Base-by-base conservation (phyloP, 2,888 invertebrate species). In the Pterobdella sp. region DNA sequence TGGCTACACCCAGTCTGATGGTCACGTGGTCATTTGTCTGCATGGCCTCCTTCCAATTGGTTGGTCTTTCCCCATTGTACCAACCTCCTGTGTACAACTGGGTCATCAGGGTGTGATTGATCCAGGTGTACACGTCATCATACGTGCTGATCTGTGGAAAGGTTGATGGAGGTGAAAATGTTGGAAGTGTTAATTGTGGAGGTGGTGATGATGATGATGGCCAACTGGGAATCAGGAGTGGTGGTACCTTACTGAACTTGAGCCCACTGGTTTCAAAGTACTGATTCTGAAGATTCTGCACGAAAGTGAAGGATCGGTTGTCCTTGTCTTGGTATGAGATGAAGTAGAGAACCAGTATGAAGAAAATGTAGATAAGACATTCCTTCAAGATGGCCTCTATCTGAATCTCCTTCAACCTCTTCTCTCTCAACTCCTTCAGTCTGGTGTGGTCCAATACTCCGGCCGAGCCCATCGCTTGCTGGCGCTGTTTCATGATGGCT, bases 241-340 rank as follows among this genome's bases (percentile, higher is more conserved):
- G 49, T 42, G 7, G 7, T 31, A 74, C 74, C 29, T 65, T 1
- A 29, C 31, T 35, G 66, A 74, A 74, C 32, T 26, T 49, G 4
- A 70, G 52, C 26, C 52, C 22, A 36, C 74, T 71, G 22, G 71
- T 34, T 2, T 35, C 65, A 34, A 74, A 71, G 76, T 82, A 82
- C 31, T 76, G 79, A 69, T 79, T 79, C 72, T 79, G 79, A 68
- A 83, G 76, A 75, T 80, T 81, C 52, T 77, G 75, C 4, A 79
- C 79, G 69, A 78, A 79, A 18, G 74, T 63, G 76, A 77, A 83
- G 2, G 81, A 81, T 73, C 79, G 76, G 3, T 78, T 78, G 75
- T 82, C 82, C 22, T 83, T 77, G 70, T 81, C 80, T 76, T 83
- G 83, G 76, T 83, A 83, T 37, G 82, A 82, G 49, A 83, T 76